Evolutionary conservation across 2,888 invertebrate genomes (phyloP).

Genomic region (Eristalis arbustorum): DNA sequence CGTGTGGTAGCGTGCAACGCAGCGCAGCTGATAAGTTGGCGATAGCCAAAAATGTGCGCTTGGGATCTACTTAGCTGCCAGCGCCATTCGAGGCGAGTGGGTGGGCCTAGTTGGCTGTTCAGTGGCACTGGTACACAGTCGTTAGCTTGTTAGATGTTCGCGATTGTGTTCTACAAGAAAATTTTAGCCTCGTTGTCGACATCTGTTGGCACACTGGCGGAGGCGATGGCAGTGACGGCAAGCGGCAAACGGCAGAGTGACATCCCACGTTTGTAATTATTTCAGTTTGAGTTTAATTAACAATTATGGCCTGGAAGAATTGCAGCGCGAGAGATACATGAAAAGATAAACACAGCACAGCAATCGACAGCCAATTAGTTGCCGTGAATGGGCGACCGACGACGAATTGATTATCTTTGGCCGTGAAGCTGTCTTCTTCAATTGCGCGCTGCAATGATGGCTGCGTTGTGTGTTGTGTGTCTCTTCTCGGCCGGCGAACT

Average conservation of each 20-base stretch:
- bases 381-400: not conserved
- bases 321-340: slow-evolving; percentile 23
- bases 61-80: slow-evolving; percentile 7
- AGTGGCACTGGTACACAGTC: slow-evolving; percentile 36
- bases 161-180: slow-evolving; percentile 58
- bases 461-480: not conserved
- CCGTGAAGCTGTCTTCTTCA: not conserved
- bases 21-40: slow-evolving; percentile 43
- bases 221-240: not conserved
- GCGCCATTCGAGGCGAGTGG: not conserved
- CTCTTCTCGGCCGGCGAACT: no score
- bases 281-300: slow-evolving; percentile 56
- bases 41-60: slow-evolving; percentile 59
- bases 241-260: not conserved
- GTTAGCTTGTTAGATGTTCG: slow-evolving; percentile 43
- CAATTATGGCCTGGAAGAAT: slow-evolving; percentile 56
- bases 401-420: not conserved
- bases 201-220: not conserved
- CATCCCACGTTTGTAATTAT: slow-evolving; percentile 47
- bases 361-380: not conserved
- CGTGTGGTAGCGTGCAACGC: not conserved
- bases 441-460: not conserved
- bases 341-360: not conserved
- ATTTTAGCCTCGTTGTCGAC: not conserved
- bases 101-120: slow-evolving; percentile 3